Evolutionary conservation across 1,140 invertebrate species (phyloP).

Genomic region (Brachystomella parvula): DNA sequence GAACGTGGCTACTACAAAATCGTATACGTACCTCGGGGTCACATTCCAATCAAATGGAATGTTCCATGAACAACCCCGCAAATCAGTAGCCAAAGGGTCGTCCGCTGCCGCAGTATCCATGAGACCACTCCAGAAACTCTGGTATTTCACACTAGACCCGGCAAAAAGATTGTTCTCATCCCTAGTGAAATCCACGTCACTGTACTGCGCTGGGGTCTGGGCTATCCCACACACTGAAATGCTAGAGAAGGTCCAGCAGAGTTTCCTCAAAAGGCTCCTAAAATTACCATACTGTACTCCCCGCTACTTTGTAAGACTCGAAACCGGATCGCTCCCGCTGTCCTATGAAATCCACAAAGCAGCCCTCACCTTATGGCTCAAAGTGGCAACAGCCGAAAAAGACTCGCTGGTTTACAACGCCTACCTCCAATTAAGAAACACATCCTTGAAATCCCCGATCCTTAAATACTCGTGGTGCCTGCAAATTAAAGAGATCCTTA

Average conservation of each 20-base stretch:
- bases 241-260: background rate
- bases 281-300: background rate
- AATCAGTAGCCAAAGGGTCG: background rate
- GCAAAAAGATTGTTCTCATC: background rate
- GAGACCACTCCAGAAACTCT: background rate
- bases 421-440: background rate
- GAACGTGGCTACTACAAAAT: background rate
- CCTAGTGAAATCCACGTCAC: background rate
- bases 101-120: background rate
- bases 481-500: background rate
- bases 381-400: background rate
- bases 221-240: background rate
- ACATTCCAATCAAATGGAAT: background rate
- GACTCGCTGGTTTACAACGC: background rate
- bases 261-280: background rate
- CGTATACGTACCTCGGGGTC: background rate
- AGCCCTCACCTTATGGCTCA: background rate
- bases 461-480: background rate
- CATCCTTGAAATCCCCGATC: background rate
- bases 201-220: background rate
- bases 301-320: background rate
- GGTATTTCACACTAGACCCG: background rate
- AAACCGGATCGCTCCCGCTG: background rate
- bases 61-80: background rate
- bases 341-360: background rate